Conservation (phyloP, 2,113 vertebrate genomes). For the Microcebus griseorufus region DNA sequence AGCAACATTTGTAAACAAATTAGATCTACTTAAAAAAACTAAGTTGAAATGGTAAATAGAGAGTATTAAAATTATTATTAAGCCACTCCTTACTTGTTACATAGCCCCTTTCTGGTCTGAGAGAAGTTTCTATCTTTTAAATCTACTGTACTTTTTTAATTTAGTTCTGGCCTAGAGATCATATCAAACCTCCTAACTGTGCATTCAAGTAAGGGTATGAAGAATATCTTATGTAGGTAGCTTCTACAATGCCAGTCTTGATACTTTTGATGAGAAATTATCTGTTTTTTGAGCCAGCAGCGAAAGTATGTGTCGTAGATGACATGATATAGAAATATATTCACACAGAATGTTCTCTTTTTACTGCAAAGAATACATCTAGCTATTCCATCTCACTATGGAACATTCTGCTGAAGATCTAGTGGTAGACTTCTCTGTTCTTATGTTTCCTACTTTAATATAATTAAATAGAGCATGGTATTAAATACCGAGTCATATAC, state of each 20-base stretch:
- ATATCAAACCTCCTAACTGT: background rate
- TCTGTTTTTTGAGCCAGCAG: background rate
- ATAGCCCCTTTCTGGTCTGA: background rate
- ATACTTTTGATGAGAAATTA: conserved; percentile 39
- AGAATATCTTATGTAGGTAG: background rate
- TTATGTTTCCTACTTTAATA: conserved; percentile 44
- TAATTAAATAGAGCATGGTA: background rate
- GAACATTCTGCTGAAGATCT: background rate
- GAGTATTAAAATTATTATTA: background rate
- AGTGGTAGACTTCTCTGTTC: background rate
- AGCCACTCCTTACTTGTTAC: background rate
- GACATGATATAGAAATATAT: conserved; percentile 12
- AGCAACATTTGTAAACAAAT: background rate
- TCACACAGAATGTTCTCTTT: conserved; percentile 31
- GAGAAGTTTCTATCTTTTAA: background rate
- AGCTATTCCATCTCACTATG: background rate
- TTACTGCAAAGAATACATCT: conserved; percentile 25
- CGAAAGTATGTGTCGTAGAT: background rate
- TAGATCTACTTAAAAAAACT: background rate
- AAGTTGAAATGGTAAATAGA: background rate
- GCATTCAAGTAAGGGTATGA: background rate
- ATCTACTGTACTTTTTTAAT: conserved; percentile 4
- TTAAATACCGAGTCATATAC: background rate
- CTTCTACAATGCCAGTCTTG: background rate
- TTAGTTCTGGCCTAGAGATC: background rate